These are phyloP conservation scores for Otolemur crassicaudatus DNA, from an alignment of 2,797 vertebrate genomes.

Conservation along the genomic window DNA sequence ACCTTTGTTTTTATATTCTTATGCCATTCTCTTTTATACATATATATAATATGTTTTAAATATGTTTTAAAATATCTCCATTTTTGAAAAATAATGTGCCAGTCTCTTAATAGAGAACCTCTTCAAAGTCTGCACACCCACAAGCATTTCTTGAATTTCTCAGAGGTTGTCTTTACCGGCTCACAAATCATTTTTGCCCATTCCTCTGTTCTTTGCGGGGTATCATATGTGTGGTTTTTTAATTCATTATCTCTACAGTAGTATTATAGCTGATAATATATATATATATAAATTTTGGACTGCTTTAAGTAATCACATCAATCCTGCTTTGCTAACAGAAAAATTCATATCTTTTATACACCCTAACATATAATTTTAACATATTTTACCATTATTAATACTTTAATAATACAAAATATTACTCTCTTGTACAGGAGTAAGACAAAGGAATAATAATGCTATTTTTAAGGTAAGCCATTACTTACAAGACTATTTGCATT, in stretches of 20 bases:
- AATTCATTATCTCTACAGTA: not conserved
- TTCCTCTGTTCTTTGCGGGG: not conserved
- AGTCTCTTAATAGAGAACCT: not conserved
- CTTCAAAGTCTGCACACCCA: not conserved
- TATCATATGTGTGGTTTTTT: not conserved
- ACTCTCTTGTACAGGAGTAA: not conserved
- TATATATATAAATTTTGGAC: not conserved
- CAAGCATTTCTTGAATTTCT: slow-evolving; percentile 3
- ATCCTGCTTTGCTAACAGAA: slow-evolving; percentile 14
- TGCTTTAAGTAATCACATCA: not conserved
- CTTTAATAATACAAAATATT: not conserved
- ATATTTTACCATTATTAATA: slow-evolving; percentile 51
- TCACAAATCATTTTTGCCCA: not conserved
- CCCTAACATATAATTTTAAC: slow-evolving; percentile 31
- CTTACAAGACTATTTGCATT: not conserved
- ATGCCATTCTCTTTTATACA: not conserved
- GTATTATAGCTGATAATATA: not conserved
- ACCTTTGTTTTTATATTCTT: not conserved
- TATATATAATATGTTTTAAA: not conserved
- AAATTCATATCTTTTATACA: slow-evolving; percentile 26
- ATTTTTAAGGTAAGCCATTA: slow-evolving; percentile 21
- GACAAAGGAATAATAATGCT: not conserved
- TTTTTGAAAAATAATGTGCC: not conserved
- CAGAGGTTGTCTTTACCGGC: not conserved
- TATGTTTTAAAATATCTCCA: not conserved